Evolutionary conservation across 1,140 invertebrate species (phyloP), one percentile per base, ranked within the genome.

Genomic region (Cydia fagiglandana): DNA sequence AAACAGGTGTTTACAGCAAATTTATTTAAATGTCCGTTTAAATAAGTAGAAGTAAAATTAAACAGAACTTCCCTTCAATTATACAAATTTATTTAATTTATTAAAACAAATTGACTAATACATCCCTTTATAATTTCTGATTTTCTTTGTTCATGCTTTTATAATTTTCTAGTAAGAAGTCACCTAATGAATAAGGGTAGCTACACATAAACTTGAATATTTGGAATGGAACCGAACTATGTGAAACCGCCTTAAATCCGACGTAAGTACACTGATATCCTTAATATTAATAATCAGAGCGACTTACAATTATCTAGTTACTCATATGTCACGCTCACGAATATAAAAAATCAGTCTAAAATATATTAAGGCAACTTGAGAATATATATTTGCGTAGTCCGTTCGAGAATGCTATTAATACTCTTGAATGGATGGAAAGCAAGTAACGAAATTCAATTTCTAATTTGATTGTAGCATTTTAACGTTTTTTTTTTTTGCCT

Each of bases 331-430:
- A 86, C 83, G 78, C 81, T 84, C 83, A 83, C 83, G 83, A 83
- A 88, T 87, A 88, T 89, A 91, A 86, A 91, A 92, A 91, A 91
- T 91, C 91, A 91, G 90, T 93, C 90, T 91, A 91, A 91, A 90
- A 87, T 90, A 87, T 91, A 91, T 90, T 90, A 93, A 93, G 91
- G 90, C 90, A 93, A 91, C 89, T 91, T 80, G 88, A 90, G 88
- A 90, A 90, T 86, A 85, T 88, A 87, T 81, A 75, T 76, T 45
- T 64, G 53, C 79, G 77, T 47, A 24, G 78, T 78, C 66, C 78
- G 70, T 70, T 77, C 68, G 80, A 47, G 77, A 73, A 77, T 77
- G 66, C 56, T 20, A 75, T 47, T 10, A 41, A 47, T 12, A 10
- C 45, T 47, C 41, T 45, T 9, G 41, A 45, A 6, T 30, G 5